Evolutionary conservation across 2,888 invertebrate species (phyloP), one percentile per base, ranked within the genome.

Genomic region (Leptogaster cylindrica): DNA sequence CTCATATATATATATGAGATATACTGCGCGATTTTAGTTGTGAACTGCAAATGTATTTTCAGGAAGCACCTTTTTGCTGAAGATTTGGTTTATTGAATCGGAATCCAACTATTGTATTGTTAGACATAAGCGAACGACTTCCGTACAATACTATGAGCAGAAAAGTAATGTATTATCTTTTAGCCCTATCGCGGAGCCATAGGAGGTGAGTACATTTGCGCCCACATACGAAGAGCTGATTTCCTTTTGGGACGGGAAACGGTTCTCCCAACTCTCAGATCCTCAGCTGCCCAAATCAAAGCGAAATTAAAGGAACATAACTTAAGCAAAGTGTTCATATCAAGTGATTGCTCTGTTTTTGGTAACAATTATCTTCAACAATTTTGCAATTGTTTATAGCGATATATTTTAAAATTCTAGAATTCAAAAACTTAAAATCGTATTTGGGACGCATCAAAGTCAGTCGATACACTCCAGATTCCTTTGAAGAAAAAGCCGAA

Each of bases 151-250:
- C n/a, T n/a, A n/a, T n/a, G n/a, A n/a, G n/a, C n/a, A n/a, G n/a
- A n/a, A n/a, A n/a, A n/a, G n/a, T n/a, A n/a, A n/a, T n/a, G n/a
- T n/a, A n/a, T n/a, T n/a, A n/a, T n/a, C n/a, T n/a, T 46, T 69
- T 71, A 85, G 81, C 77, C 77, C 1, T 80, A 79, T 71, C 81
- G 86, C 70, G 79, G 77, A 73, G 85, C 87, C 0, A 75, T 75
- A 61, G 89, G 92, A 58, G 86, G 87, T 0, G 87, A 89, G 0
- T 98, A 93, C 78, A 69, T 97, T 6, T 88, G 90, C 46, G 88
- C 91, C 0, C 99, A 99, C 81, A 85, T 97, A 79, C 84, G 98
- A 73, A 83, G 98, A 65, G 86, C 88, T 70, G 98, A 99, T 82
- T 99, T 97, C 81, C 82, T 93, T 0, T 82, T 84, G 50, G 89